Evolutionary conservation across 2,113 vertebrate species (phyloP).

Genomic region (Zapornia atra): DNA sequence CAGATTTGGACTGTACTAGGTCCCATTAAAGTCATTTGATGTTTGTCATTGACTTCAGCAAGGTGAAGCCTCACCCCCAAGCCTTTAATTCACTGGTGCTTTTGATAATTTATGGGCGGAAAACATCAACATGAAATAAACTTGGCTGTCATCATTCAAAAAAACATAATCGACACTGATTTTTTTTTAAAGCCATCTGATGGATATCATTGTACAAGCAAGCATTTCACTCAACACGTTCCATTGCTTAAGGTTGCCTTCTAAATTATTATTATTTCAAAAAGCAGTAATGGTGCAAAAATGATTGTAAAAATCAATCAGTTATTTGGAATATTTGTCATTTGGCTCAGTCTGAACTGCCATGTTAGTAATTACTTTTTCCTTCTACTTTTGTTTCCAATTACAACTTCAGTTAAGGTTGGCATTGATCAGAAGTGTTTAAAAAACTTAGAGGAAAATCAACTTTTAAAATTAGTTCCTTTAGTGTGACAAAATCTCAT

Average conservation of each 20-base stretch:
- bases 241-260: not conserved
- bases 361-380: not conserved
- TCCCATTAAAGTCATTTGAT: not conserved
- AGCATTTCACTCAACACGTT: not conserved
- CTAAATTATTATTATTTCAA: not conserved
- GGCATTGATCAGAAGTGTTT: not conserved
- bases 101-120: not conserved
- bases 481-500: not conserved
- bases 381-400: not conserved
- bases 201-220: not conserved
- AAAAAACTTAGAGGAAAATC: not conserved
- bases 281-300: not conserved
- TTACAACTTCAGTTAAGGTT: not conserved
- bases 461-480: not conserved
- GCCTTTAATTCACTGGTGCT: not conserved
- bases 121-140: not conserved
- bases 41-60: not conserved
- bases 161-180: not conserved
- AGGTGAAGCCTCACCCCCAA: not conserved
- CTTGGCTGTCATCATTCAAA: not conserved
- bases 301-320: not conserved
- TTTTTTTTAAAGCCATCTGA: not conserved
- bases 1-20: not conserved
- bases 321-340: not conserved
- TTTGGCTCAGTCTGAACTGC: not conserved